Percentiles rank a stretch among this genome's conserved stretches.
Conservation (phyloP, 1,140 invertebrate genomes). For the Drosophila neocordata region DNA sequence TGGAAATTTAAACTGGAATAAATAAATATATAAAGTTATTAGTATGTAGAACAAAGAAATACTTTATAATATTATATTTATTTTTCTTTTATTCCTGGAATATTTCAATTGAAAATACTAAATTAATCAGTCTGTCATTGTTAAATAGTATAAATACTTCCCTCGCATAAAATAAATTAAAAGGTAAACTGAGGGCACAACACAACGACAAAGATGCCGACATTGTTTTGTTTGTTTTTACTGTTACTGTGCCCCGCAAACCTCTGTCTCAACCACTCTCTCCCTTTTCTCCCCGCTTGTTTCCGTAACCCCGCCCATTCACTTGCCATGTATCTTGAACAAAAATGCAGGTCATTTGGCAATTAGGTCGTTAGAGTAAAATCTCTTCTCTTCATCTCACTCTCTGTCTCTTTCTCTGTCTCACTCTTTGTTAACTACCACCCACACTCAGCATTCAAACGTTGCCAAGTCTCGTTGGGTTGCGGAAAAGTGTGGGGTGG, state of each 20-base stretch:
- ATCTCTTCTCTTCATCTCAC: neutral
- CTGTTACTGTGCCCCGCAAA: conserved; percentile 12
- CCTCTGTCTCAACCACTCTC: conserved; percentile 13
- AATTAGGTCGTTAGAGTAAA: conserved; percentile 52
- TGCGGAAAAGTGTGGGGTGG: too few relatives aligned
- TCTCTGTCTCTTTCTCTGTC: too few relatives aligned
- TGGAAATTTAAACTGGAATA: too few relatives aligned
- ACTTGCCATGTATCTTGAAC: conserved; percentile 51
- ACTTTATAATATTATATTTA: too few relatives aligned
- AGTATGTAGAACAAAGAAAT: too few relatives aligned
- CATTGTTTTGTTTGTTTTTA: conserved; percentile 47
- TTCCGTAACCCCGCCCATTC: neutral
- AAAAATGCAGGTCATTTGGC: conserved; percentile 65
- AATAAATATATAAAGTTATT: too few relatives aligned
- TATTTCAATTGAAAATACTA: too few relatives aligned
- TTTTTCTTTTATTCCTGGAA: too few relatives aligned
- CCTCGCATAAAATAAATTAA: conserved; percentile 10
- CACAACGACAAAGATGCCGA: conserved; percentile 12
- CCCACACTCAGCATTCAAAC: too few relatives aligned
- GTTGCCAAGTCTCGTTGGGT: too few relatives aligned
- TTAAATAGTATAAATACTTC: neutral
- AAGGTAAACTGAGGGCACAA: conserved; percentile 41
- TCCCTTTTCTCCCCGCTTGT: conserved; percentile 16
- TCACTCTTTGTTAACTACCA: too few relatives aligned
- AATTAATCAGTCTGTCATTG: neutral